Percentiles rank a stretch among this genome's conserved stretches.
Evolutionary conservation across 2,888 invertebrate genomes (phyloP).

Genomic region (Empis stercorea): DNA sequence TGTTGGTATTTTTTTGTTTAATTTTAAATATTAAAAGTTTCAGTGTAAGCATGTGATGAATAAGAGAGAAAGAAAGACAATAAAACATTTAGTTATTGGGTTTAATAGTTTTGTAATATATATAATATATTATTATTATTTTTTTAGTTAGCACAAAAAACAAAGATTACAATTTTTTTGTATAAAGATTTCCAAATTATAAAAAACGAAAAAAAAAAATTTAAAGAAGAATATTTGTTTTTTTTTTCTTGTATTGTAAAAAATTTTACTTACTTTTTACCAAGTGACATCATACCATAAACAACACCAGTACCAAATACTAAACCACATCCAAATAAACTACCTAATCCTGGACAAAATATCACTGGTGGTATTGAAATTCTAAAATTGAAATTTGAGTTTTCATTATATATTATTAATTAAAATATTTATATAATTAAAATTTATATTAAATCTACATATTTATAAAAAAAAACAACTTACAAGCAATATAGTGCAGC

Average conservation of each 20-base stretch:
- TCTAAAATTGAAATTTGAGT: slow-evolving; percentile 46
- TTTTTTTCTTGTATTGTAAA: slow-evolving; percentile 1
- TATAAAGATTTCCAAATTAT: too few relatives aligned
- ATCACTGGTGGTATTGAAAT: slow-evolving; percentile 68
- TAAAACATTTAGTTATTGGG: slow-evolving; percentile 10
- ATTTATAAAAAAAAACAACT: slow-evolving; percentile 35
- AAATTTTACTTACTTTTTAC: slow-evolving; percentile 71
- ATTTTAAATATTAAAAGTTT: neutral
- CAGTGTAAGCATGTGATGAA: slow-evolving; percentile 15
- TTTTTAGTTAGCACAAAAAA: neutral
- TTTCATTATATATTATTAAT: too few relatives aligned
- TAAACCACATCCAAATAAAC: slow-evolving; percentile 75
- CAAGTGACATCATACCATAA: slow-evolving; percentile 90
- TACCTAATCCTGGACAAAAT: slow-evolving; percentile 59
- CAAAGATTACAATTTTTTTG: neutral
- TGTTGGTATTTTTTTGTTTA: neutral
- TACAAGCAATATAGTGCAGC: slow-evolving; percentile 75
- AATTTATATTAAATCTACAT: too few relatives aligned
- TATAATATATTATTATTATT: slow-evolving; percentile 3
- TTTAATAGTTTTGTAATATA: neutral
- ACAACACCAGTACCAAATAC: slow-evolving; percentile 80
- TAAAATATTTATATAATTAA: too few relatives aligned
- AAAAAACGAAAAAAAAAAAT: too few relatives aligned
- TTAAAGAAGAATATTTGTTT: too few relatives aligned
- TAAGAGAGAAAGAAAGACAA: slow-evolving; percentile 12